These are phyloP conservation scores for Plectropomus leopardus DNA, from an alignment of 2,113 vertebrate genomes.

Conservation along the genomic window DNA sequence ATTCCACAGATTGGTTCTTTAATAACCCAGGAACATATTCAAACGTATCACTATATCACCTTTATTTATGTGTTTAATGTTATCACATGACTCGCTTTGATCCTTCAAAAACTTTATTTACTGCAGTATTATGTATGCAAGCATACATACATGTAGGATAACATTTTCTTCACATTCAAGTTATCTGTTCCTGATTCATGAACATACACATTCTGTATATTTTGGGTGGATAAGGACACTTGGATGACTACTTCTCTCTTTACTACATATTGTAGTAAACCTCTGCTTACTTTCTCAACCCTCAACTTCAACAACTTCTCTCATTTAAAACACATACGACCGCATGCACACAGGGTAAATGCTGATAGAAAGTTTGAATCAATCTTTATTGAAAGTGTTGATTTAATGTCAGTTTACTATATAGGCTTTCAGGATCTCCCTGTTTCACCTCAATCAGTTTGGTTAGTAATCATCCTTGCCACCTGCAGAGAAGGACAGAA, in stretches of 20 bases:
- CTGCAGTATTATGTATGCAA: not conserved
- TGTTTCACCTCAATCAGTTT: conserved; percentile 10
- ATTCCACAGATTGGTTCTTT: not conserved
- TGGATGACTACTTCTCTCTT: not conserved
- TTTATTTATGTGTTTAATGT: not conserved
- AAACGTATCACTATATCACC: not conserved
- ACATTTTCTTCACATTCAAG: conserved; percentile 14
- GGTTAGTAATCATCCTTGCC: conserved; percentile 55
- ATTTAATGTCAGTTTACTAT: conserved; percentile 23
- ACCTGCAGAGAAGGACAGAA: conserved; percentile 58
- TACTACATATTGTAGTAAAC: not conserved
- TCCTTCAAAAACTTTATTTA: conserved; percentile 4
- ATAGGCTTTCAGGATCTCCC: conserved; percentile 20
- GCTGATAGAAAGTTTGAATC: conserved; percentile 52
- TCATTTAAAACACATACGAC: conserved; percentile 24
- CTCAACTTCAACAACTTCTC: not conserved
- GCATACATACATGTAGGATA: not conserved
- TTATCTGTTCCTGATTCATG: not conserved
- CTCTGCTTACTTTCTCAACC: not conserved
- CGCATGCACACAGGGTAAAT: conserved; percentile 33
- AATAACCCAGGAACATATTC: not conserved
- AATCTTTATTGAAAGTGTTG: conserved; percentile 65
- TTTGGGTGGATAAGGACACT: not conserved
- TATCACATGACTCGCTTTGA: not conserved
- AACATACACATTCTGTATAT: conserved; percentile 1